These are phyloP conservation scores for Porites cylindrica DNA, from an alignment of 92 coral and sea anemone species.

Conservation along the genomic window DNA sequence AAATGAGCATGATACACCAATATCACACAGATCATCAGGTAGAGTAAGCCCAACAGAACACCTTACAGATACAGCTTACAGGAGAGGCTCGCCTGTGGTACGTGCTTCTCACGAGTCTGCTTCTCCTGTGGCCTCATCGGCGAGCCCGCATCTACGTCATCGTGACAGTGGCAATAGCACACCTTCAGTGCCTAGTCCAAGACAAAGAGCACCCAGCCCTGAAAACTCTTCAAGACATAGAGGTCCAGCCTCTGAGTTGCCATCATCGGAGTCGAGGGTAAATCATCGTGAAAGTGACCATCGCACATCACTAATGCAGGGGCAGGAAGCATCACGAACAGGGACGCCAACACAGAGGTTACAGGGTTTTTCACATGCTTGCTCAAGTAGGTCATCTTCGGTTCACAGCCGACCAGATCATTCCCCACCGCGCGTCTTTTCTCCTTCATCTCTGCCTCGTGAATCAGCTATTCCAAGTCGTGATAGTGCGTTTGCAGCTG, in stretches of 20 bases:
- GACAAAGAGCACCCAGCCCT: slow-evolving; percentile 19
- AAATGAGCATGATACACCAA: not conserved
- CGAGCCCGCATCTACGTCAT: not conserved
- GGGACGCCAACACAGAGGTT: not conserved
- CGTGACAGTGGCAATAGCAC: slow-evolving; percentile 6
- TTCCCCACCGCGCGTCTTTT: slow-evolving; percentile 14
- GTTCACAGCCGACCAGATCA: slow-evolving; percentile 17
- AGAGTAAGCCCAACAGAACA: not conserved
- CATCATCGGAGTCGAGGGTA: not conserved
- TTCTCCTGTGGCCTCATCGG: not conserved
- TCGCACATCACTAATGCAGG: not conserved
- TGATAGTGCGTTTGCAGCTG: slow-evolving; percentile 49
- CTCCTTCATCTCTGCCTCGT: slow-evolving; percentile 14
- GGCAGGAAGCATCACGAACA: not conserved
- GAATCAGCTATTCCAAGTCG: slow-evolving; percentile 58
- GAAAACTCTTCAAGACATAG: slow-evolving; percentile 12
- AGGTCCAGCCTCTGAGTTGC: not conserved
- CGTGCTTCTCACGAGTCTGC: not conserved
- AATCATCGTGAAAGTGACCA: not conserved
- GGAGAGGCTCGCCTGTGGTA: slow-evolving; percentile 12
- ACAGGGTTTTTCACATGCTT: slow-evolving; percentile 21
- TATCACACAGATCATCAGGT: not conserved
- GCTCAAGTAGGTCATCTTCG: slow-evolving; percentile 19
- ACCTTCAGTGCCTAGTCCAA: not conserved
- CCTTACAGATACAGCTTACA: not conserved